Evolutionary conservation across 2,888 invertebrate genomes (phyloP).

Genomic region (Cenopis cana): DNA sequence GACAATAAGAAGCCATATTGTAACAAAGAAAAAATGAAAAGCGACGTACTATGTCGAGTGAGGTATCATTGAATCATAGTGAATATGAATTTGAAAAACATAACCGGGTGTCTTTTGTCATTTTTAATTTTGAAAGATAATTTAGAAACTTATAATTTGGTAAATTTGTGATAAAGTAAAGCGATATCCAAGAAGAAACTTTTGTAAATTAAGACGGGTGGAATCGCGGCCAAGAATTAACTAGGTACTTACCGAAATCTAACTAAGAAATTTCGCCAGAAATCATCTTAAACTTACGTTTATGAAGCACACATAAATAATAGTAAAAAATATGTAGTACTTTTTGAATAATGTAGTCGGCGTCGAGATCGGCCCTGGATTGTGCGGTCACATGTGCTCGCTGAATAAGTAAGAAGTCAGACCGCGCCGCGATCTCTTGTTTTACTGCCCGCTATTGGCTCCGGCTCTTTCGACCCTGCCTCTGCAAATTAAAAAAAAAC

Average conservation of each 20-base stretch:
- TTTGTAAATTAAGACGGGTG: neutral
- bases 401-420: conserved; percentile 73
- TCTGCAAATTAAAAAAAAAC: conserved; percentile 49
- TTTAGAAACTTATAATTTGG: too few species aligned
- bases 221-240: neutral
- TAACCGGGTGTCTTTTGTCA: too few species aligned
- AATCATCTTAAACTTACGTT: conserved; percentile 11
- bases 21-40: too few species aligned
- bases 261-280: neutral
- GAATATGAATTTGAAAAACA: too few species aligned
- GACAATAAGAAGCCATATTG: too few species aligned
- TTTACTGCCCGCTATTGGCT: conserved; percentile 77
- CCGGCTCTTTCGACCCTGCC: conserved; percentile 52
- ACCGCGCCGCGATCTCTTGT: conserved; percentile 70
- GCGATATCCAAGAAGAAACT: neutral
- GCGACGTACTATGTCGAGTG: too few species aligned
- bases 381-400: conserved; percentile 73
- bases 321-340: conserved; percentile 53
- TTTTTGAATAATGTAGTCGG: conserved; percentile 49
- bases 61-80: too few species aligned
- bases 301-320: conserved; percentile 32
- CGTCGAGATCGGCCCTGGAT: conserved; percentile 58
- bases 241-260: neutral
- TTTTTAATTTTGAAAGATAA: too few species aligned
- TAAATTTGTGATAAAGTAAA: too few species aligned